phyloP scores from a whole-genome alignment of 1,140 invertebrate genomes.

The Nixonia krombeini region DNA sequence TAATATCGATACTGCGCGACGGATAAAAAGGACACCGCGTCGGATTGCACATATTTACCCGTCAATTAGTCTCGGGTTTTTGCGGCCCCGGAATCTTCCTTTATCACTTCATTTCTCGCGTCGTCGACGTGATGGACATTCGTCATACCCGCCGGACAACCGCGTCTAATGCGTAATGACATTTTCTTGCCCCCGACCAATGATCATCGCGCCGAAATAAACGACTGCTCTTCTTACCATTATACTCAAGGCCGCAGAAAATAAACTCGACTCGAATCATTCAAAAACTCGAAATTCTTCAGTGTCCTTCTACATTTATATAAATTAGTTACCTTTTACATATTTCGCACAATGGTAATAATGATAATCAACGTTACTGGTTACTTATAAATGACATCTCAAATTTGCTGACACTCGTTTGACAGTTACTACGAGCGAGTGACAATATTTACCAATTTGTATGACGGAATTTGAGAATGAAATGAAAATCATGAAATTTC shows the following conservation, averaged over 20 bases:
- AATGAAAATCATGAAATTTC: too few relatives aligned
- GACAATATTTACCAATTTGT: too few relatives aligned
- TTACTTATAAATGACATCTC: too few relatives aligned
- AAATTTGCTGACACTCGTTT: too few relatives aligned
- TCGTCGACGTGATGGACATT: background rate
- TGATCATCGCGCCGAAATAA: background rate
- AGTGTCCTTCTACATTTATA: too few relatives aligned
- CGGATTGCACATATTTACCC: slow-evolving; percentile 56
- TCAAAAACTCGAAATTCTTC: too few relatives aligned
- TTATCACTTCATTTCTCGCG: slow-evolving; percentile 23
- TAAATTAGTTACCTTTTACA: too few relatives aligned
- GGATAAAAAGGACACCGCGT: slow-evolving; percentile 21
- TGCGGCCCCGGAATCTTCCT: slow-evolving; percentile 22
- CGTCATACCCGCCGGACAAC: background rate
- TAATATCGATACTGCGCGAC: slow-evolving; percentile 57
- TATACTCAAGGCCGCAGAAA: background rate
- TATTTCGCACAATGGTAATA: too few relatives aligned
- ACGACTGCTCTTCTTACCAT: background rate
- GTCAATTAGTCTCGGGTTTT: slow-evolving; percentile 57
- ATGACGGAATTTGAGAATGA: too few relatives aligned
- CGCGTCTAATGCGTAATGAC: background rate
- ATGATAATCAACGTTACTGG: too few relatives aligned
- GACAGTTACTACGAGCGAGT: too few relatives aligned
- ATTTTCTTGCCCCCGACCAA: background rate
- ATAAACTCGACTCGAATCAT: too few relatives aligned